Percentiles rank a stretch among this genome's conserved stretches.
Evolutionary conservation across 2,888 invertebrate species (phyloP).

Genomic region (Operophtera brumata): DNA sequence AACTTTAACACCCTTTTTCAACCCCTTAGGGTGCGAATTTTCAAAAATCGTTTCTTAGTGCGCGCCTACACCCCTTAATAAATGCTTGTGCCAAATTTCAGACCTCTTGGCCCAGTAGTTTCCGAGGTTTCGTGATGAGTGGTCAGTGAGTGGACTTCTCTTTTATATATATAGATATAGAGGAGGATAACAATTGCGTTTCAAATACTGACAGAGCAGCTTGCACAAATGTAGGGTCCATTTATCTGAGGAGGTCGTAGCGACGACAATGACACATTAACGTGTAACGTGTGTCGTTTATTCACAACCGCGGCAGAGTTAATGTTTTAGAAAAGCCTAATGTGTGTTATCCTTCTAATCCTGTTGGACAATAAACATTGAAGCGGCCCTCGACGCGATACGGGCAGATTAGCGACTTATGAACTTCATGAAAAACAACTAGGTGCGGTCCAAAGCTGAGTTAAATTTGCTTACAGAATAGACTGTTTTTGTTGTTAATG

Average conservation of each 20-base stretch:
- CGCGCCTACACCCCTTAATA: no score
- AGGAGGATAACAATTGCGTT: no score
- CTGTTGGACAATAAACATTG: conserved; percentile 62
- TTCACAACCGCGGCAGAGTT: conserved; percentile 55
- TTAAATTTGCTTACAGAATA: conserved; percentile 5
- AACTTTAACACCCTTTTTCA: no score
- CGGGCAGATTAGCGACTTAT: conserved; percentile 52
- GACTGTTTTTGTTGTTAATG: conserved; percentile 6
- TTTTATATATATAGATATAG: no score
- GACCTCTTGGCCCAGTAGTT: no score
- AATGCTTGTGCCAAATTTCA: no score
- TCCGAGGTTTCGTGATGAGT: no score
- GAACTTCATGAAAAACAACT: conserved; percentile 48
- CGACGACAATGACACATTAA: conserved; percentile 59
- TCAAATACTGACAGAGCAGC: no score
- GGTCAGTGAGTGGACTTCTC: no score
- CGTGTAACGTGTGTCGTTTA: conserved; percentile 57
- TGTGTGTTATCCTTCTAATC: conserved; percentile 62
- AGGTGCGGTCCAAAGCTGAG: conserved; percentile 5
- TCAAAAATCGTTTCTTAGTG: no score
- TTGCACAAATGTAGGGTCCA: conserved; percentile 31
- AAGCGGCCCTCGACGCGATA: conserved; percentile 46
- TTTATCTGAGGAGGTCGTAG: conserved; percentile 43
- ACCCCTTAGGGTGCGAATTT: no score
- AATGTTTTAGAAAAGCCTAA: conserved; percentile 65